phyloP scores from a whole-genome alignment of 2,888 invertebrate species.

The Ectemnius lituratus region DNA sequence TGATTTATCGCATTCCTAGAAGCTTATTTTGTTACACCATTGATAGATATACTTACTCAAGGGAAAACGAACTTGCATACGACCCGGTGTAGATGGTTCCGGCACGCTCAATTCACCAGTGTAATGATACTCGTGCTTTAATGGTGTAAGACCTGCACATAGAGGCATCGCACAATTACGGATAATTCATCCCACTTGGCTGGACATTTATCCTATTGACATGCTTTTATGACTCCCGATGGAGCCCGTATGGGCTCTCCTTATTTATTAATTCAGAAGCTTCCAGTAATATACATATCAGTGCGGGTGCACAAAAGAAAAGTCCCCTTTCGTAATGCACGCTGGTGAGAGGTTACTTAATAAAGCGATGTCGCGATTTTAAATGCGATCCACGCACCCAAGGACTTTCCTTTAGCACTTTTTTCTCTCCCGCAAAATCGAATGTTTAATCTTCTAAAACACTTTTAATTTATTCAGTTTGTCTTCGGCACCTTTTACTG shows the following conservation, averaged over 20 bases:
- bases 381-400: neutral
- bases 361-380: neutral
- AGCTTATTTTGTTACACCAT: no score
- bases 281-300: constrained; percentile 34
- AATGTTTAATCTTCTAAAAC: constrained; percentile 3
- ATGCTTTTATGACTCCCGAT: constrained; percentile 57
- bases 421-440: neutral
- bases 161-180: constrained; percentile 58
- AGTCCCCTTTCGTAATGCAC: constrained; percentile 14
- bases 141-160: constrained; percentile 82
- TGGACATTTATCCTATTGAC: constrained; percentile 69
- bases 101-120: constrained; percentile 85
- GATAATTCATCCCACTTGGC: constrained; percentile 70
- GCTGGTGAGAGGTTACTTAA: neutral
- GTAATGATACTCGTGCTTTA: constrained; percentile 89
- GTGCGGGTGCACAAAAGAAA: constrained; percentile 11
- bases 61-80: constrained; percentile 88
- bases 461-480: neutral
- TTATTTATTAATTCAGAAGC: constrained; percentile 45
- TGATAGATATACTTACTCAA: constrained; percentile 82
- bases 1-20: no score
- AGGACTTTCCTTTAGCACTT: neutral
- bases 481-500: constrained; percentile 6
- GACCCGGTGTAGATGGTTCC: constrained; percentile 83
- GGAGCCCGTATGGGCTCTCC: constrained; percentile 36